Base-by-base conservation (phyloP, 2,888 invertebrate species). In the Thecophora atra region DNA sequence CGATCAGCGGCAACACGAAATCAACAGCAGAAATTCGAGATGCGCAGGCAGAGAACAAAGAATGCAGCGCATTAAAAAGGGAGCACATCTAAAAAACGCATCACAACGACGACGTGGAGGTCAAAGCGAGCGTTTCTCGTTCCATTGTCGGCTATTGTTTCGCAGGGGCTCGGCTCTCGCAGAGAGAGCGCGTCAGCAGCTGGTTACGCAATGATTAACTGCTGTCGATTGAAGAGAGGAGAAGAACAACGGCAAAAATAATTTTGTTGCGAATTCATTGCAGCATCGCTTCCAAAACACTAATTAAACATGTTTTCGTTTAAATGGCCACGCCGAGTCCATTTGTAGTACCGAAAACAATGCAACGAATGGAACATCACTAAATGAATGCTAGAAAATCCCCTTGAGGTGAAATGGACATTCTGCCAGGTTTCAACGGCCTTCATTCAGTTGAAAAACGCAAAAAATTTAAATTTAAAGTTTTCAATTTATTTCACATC, bases 201-300 rank as follows among this genome's bases (percentile, higher is more conserved):
- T 51, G 21, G 19, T 54, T 21, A 65, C 21, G 47, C 65, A 65
- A 30, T 63, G 42, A 63, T 63, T 63, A 42, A 63, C 62, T 28
- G 7, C 37, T 21, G 21, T 15, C n/a, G 37, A 63, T 28, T 37
- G 19, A 30, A 62, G 7, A 62, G 37, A 30, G 42, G 37, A 42
- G 21, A 30, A 21, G 37, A 42, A 13, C 13, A 24, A 28, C 21
- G 30, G 42, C 6, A 42, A n/a, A 54, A 62, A 62, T 26, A 62
- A 62, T 19, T 37, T 11, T 28, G 21, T 11, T 30, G 26, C 28
- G 28, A 26, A 60, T 60, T 60, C 15, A n/a, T 26, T n/a, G 7
- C 60, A 19, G 5, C 11, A 62, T 37, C 30, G 37, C n/a, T 62
- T 62, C 37, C 37, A 15, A 62, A 62, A 11, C 54, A 54, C 21